These are phyloP conservation scores for Pogona vitticeps DNA, from an alignment of 2,113 vertebrate species.

Conservation along the genomic window DNA sequence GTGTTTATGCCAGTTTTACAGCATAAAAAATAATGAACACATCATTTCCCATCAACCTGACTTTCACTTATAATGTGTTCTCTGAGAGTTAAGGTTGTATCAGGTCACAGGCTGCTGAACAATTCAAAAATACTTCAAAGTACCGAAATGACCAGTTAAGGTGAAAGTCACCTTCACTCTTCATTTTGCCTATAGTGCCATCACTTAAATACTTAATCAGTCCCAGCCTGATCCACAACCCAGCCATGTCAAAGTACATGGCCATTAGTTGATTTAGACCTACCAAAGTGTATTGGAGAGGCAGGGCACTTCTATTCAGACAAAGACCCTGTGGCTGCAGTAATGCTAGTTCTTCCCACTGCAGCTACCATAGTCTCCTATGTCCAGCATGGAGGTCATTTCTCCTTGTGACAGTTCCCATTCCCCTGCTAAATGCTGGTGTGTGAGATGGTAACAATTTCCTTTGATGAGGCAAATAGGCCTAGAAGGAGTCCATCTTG, in stretches of 20 bases:
- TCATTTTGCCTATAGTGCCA: slow-evolving; percentile 4
- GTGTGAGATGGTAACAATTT: not conserved
- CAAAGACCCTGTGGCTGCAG: not conserved
- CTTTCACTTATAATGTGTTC: slow-evolving; percentile 9
- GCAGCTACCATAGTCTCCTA: not conserved
- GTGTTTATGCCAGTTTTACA: slow-evolving; percentile 30
- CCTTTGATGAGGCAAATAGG: not conserved
- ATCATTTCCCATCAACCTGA: slow-evolving; percentile 24
- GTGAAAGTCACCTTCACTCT: slow-evolving; percentile 25
- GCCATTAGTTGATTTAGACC: slow-evolving; percentile 3
- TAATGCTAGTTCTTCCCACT: not conserved
- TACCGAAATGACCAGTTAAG: slow-evolving; percentile 14
- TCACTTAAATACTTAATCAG: slow-evolving; percentile 2
- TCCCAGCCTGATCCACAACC: not conserved
- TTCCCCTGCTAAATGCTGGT: too few relatives aligned
- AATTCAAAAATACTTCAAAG: slow-evolving; percentile 32
- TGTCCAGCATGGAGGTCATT: not conserved
- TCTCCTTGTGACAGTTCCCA: not conserved
- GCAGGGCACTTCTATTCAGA: not conserved
- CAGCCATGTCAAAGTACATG: not conserved
- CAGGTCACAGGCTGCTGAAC: slow-evolving; percentile 28
- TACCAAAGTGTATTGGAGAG: not conserved
- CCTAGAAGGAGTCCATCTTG: too few relatives aligned
- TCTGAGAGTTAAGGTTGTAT: slow-evolving; percentile 8
- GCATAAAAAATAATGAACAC: slow-evolving; percentile 46